Percentiles rank a stretch among this genome's conserved stretches.
These are phyloP conservation scores for Eidolon dupreanum DNA, from an alignment of 2,797 vertebrate species.

Conservation along the genomic window DNA sequence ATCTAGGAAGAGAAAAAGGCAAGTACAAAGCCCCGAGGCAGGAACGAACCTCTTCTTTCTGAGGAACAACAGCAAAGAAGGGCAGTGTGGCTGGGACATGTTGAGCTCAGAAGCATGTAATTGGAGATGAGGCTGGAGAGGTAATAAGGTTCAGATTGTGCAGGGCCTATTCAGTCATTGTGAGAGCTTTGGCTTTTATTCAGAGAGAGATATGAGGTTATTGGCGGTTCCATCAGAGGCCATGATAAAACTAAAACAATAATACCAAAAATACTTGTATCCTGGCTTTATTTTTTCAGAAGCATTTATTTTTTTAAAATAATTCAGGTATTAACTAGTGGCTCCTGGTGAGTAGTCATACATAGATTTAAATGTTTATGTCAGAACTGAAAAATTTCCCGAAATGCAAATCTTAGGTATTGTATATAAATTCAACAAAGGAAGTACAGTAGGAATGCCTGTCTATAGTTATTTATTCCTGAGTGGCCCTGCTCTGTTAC, in stretches of 20 bases:
- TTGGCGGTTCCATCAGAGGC: background rate
- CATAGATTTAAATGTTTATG: constrained; percentile 45
- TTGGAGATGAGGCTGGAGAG: background rate
- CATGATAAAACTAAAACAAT: background rate
- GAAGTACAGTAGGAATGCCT: background rate
- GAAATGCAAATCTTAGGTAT: constrained; percentile 14
- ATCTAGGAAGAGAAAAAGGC: background rate
- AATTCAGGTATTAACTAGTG: constrained; percentile 35
- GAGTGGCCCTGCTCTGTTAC: background rate
- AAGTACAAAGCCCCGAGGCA: background rate
- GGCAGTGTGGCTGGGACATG: background rate
- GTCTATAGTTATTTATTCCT: background rate
- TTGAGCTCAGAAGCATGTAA: background rate
- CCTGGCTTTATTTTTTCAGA: background rate
- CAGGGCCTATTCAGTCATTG: background rate
- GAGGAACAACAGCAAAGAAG: background rate
- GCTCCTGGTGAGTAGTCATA: background rate
- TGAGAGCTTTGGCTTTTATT: background rate
- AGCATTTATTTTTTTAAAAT: constrained; percentile 15
- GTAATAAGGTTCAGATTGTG: background rate
- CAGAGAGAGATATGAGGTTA: background rate
- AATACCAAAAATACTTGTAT: constrained; percentile 1
- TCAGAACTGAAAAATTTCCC: constrained; percentile 14
- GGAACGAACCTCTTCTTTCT: background rate
- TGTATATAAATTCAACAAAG: constrained; percentile 33